Evolutionary conservation across 2,113 vertebrate species (phyloP), one percentile per base, ranked within the genome.

Genomic region (Chaenocephalus aceratus): DNA sequence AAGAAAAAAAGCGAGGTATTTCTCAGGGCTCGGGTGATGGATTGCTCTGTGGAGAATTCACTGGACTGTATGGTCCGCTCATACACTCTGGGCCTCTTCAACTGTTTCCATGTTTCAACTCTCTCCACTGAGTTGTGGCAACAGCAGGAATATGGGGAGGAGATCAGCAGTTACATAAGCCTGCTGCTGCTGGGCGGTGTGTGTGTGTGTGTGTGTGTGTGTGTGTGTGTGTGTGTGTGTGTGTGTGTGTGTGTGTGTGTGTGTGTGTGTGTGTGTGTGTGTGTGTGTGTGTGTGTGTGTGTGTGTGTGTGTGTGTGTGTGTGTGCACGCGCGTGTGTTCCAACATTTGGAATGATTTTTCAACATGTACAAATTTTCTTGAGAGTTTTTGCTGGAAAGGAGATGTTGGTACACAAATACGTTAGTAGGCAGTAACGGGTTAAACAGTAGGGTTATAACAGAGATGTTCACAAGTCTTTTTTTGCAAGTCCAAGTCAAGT

Each of bases 111-210:
- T 56, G 46, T 65, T 84, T 65, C 45, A 72, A 6, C 36, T 59
- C 45, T 23, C 11, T 21, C 44, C 48, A 26, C 46, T 10, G 41
- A 14, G 5, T 18, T 11, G 3, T 72, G 63, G 16, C 44, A 63
- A 45, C 52, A 81, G 44, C 54, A 56, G 60, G 64, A 83, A 75
- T 67, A 66, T 83, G 70, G 54, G 26, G 67, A 71, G 3, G 49
- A 21, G 79, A 57, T 83, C 65, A 72, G 46, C 46, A 2, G 64
- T 88, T 86, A 63, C 77, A 44, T 73, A 90, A 92, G 58, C 4
- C 23, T 21, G 45, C 36, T 41, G 30, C 78, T 61, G 65, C 54
- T 75, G 21, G 51, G 30, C 30, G 21, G 21, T 21, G 21, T 21
- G 21, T 21, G 21, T 21, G 21, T 21, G 21, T 21, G 21, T 21